Conservation (phyloP, 2,113 vertebrate genomes). For the Eublepharis macularius region DNA sequence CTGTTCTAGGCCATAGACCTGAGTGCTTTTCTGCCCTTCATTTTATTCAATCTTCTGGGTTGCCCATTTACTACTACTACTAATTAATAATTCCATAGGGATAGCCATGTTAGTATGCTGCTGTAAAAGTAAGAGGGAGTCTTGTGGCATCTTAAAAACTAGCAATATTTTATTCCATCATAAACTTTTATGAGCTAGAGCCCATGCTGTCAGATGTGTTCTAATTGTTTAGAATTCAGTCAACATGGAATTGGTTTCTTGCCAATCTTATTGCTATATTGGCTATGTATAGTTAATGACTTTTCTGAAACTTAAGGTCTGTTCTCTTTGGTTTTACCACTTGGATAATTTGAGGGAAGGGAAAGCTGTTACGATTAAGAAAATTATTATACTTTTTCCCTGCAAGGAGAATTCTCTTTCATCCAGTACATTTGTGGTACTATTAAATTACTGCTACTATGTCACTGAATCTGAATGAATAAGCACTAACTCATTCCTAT, state of each 20-base stretch:
- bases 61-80: background rate
- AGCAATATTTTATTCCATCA: no score
- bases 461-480: background rate
- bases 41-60: background rate
- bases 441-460: background rate
- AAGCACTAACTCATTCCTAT: background rate
- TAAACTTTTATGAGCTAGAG: no score
- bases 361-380: background rate
- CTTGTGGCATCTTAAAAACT: no score
- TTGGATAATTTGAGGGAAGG: background rate
- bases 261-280: background rate
- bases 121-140: no score
- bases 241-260: background rate
- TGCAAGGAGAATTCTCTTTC: background rate
- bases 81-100: no score
- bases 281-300: background rate
- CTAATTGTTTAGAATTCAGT: background rate
- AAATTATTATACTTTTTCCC: background rate
- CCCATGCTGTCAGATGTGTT: no score
- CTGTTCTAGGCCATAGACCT: background rate
- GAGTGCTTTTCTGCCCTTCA: background rate
- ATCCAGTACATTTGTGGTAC: background rate
- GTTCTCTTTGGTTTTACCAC: background rate
- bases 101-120: no score
- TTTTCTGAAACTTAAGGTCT: background rate